Percentiles rank a stretch among this genome's conserved stretches.
Evolutionary conservation across 2,113 vertebrate species (phyloP).

Genomic region (Microtus oregoni): DNA sequence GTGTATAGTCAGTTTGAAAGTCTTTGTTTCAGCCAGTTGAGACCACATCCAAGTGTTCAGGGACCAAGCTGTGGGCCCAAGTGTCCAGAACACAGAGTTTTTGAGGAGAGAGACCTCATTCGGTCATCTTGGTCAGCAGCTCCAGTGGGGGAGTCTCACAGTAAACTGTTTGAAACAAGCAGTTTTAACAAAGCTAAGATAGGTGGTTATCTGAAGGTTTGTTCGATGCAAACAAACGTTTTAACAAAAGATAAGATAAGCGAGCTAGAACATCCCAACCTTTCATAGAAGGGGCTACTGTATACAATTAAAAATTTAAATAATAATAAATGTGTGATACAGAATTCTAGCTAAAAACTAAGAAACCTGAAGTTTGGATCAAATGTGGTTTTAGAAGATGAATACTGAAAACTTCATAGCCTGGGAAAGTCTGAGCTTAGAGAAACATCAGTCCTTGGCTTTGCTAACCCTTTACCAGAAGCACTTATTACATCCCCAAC

Average conservation of each 20-base stretch:
- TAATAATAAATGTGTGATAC: not conserved
- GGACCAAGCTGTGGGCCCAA: not conserved
- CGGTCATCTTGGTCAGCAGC: not conserved
- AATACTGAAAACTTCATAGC: not conserved
- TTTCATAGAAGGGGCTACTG: not conserved
- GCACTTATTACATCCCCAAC: not conserved
- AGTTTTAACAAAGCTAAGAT: not conserved
- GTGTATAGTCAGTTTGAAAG: not conserved
- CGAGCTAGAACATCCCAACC: not conserved
- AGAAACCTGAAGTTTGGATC: not conserved
- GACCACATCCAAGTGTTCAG: not conserved
- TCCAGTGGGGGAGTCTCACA: not conserved
- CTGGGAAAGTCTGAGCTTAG: not conserved
- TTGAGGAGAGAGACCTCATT: not conserved
- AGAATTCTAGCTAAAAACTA: not conserved
- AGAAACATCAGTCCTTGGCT: not conserved
- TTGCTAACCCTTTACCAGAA: not conserved
- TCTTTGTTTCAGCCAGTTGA: not conserved
- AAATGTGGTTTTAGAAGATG: not conserved
- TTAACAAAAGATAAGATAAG: not conserved
- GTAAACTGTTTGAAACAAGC: not conserved
- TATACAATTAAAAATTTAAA: not conserved
- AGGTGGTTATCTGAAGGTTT: not conserved
- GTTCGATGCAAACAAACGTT: not conserved
- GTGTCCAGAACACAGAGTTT: not conserved